phyloP scores from a whole-genome alignment of 2,888 invertebrate species.

The Parnassius smintheus region DNA sequence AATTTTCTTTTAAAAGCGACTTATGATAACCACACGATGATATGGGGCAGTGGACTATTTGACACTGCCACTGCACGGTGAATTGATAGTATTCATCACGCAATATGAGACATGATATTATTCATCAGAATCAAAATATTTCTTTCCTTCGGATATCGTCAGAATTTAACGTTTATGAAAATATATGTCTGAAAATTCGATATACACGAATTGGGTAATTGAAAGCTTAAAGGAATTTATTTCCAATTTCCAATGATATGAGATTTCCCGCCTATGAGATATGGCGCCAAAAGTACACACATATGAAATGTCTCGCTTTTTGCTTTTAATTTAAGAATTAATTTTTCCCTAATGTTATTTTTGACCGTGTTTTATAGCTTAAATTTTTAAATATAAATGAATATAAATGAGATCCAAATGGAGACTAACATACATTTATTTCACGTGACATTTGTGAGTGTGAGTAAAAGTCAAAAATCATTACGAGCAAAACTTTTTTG shows the following conservation, averaged over 20 bases:
- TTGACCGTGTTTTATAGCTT: not conserved
- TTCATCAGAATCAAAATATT: constrained; percentile 1
- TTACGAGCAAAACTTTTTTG: too few species aligned
- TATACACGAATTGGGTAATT: constrained; percentile 75
- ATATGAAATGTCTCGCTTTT: constrained; percentile 52
- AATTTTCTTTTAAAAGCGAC: too few species aligned
- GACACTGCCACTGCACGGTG: too few species aligned
- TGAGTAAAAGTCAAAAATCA: too few species aligned
- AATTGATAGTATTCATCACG: too few species aligned
- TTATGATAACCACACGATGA: too few species aligned
- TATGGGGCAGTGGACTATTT: too few species aligned
- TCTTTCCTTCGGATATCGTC: constrained; percentile 11
- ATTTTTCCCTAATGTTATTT: constrained; percentile 26
- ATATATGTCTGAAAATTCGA: constrained; percentile 61
- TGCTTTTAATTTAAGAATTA: constrained; percentile 44
- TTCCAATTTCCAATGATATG: constrained; percentile 76
- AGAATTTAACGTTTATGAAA: constrained; percentile 43
- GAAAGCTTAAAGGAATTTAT: constrained; percentile 79
- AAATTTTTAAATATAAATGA: too few species aligned
- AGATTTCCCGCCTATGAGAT: constrained; percentile 62
- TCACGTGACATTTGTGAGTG: too few species aligned
- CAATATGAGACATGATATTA: too few species aligned
- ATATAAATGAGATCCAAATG: too few species aligned
- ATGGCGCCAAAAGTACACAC: constrained; percentile 40
- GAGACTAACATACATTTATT: too few species aligned